Evolutionary conservation across 1,140 invertebrate genomes (phyloP).

Genomic region (Drosophila lacteicornis): DNA sequence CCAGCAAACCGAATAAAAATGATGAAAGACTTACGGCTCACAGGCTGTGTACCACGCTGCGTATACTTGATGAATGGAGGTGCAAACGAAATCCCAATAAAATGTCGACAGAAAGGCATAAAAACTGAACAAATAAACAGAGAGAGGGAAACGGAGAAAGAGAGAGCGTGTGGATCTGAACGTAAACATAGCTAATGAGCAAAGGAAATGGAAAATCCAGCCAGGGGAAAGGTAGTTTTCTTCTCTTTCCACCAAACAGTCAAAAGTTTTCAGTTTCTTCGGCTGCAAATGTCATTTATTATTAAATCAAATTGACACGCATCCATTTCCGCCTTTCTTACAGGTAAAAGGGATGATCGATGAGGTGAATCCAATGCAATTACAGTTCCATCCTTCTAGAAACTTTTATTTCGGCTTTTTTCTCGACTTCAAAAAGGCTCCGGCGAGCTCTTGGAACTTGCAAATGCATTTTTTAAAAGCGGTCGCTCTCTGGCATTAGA

Average conservation of each 20-base stretch:
- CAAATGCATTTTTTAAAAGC: slow-evolving; percentile 39
- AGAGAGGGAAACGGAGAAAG: not conserved
- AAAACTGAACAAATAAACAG: slow-evolving; percentile 67
- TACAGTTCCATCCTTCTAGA: slow-evolving; percentile 11
- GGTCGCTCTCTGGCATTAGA: slow-evolving; percentile 21
- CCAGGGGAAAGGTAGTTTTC: not conserved
- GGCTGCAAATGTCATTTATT: slow-evolving; percentile 59
- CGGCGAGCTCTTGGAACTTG: not conserved
- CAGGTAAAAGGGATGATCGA: slow-evolving; percentile 31
- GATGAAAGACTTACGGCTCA: slow-evolving; percentile 71
- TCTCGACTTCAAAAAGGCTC: no score
- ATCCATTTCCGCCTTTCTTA: slow-evolving; percentile 12
- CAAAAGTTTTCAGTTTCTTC: slow-evolving; percentile 13
- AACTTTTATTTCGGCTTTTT: slow-evolving; percentile 22
- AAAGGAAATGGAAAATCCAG: not conserved
- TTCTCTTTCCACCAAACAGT: no score
- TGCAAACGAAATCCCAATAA: slow-evolving; percentile 64
- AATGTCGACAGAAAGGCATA: slow-evolving; percentile 59
- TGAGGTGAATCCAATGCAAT: slow-evolving; percentile 30
- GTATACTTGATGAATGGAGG: slow-evolving; percentile 66
- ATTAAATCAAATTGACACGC: slow-evolving; percentile 77
- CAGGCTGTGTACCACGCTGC: slow-evolving; percentile 34
- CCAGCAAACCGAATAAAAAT: slow-evolving; percentile 71
- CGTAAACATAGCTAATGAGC: slow-evolving; percentile 29
- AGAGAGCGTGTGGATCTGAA: not conserved